Percentiles rank a stretch among this genome's conserved stretches.
phyloP scores from a whole-genome alignment of 64 coral and sea anemone species.

The Trachythela sp. region DNA sequence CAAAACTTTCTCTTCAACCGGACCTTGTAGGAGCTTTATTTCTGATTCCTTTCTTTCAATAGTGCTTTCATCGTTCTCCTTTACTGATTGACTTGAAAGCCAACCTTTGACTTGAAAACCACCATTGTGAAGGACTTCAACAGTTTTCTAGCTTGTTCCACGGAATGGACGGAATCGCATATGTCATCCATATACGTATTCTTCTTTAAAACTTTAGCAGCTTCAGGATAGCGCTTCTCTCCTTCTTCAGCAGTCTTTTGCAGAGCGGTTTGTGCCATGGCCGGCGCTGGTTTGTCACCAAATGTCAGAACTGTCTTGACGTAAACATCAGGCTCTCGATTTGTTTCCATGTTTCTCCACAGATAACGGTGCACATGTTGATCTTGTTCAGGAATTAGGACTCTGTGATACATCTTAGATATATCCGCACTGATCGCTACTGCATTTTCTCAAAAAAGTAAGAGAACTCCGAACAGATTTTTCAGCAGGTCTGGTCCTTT shows the following conservation, averaged over 20 bases:
- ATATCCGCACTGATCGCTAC: background rate
- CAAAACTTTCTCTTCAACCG: constrained; percentile 41
- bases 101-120: constrained; percentile 43
- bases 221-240: background rate
- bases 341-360: constrained; percentile 5
- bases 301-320: constrained; percentile 1
- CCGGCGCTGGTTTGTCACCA: background rate
- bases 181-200: constrained; percentile 10
- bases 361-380: constrained; percentile 16
- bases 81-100: constrained; percentile 20
- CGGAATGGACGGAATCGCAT: constrained; percentile 17
- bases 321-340: background rate
- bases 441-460: background rate
- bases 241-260: background rate
- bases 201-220: background rate
- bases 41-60: background rate
- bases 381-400: constrained; percentile 1
- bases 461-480: background rate
- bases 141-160: constrained; percentile 30
- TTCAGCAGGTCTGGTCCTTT: background rate
- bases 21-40: constrained; percentile 35
- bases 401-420: constrained; percentile 18
- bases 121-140: constrained; percentile 32
- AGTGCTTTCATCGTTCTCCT: background rate
- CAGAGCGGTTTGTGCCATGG: constrained; percentile 7